Evolutionary conservation across 53 echinoderm and acorn worm species (phyloP).

Genomic region (Arbacia lixula): DNA sequence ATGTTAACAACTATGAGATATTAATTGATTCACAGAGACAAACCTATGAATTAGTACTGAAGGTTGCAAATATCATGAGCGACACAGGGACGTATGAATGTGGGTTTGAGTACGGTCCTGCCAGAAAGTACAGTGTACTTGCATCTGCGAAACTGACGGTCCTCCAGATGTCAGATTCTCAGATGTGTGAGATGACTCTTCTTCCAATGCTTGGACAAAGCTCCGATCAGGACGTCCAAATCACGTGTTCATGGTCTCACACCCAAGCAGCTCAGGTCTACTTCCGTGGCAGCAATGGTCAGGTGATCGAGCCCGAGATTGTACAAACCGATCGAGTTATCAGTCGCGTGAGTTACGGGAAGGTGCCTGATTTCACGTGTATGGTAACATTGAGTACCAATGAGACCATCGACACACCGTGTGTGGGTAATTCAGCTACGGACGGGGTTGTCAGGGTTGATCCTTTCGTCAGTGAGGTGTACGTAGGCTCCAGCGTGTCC

Average conservation of each 20-base stretch:
- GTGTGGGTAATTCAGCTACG: neutral
- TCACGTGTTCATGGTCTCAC: neutral
- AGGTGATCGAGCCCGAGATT: neutral
- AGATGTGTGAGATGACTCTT: neutral
- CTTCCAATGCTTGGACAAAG: neutral
- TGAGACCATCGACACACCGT: neutral
- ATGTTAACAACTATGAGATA: neutral
- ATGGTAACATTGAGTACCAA: neutral
- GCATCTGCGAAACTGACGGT: neutral
- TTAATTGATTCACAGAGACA: neutral
- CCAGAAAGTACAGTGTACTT: neutral
- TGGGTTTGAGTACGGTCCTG: conserved; percentile 14
- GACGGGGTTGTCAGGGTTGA: neutral
- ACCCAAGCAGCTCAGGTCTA: neutral
- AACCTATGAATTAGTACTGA: conserved; percentile 8
- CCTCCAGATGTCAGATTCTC: neutral
- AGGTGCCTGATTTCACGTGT: neutral
- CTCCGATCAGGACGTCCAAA: neutral
- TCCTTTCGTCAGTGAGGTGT: neutral
- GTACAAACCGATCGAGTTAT: neutral
- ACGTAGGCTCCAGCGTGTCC: neutral
- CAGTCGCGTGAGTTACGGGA: neutral
- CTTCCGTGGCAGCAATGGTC: neutral
- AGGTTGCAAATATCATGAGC: neutral
- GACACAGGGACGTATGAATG: conserved; percentile 26